These are phyloP conservation scores for Megaptera novaeangliae DNA, from an alignment of 2,113 vertebrate species.

Conservation along the genomic window DNA sequence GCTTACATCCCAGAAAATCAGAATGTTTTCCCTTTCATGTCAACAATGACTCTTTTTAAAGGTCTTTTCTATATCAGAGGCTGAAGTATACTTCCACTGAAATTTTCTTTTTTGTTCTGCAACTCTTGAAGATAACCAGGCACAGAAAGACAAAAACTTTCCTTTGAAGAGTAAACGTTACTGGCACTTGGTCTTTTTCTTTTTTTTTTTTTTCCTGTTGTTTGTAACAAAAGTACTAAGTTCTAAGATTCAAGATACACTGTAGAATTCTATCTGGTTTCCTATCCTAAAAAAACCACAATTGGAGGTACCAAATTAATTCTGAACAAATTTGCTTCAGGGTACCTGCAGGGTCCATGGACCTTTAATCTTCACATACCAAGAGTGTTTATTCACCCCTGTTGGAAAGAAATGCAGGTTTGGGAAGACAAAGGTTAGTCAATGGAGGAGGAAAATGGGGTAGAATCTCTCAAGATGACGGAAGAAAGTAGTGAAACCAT, in stretches of 20 bases:
- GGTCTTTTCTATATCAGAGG: conserved; percentile 49
- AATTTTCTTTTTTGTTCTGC: conserved; percentile 32
- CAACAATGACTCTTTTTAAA: conserved; percentile 48
- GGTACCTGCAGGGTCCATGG: neutral
- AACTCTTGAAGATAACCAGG: conserved; percentile 66
- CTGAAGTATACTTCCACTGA: conserved; percentile 46
- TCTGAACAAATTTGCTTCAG: neutral
- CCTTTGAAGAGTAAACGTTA: conserved; percentile 60
- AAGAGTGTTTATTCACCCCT: neutral
- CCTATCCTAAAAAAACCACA: conserved; percentile 50
- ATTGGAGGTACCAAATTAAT: conserved; percentile 44
- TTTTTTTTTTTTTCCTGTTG: neutral
- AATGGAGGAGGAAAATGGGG: neutral
- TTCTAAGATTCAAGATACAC: conserved; percentile 42
- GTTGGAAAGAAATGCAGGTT: conserved; percentile 21
- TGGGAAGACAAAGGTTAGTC: conserved; percentile 28
- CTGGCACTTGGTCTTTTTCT: neutral
- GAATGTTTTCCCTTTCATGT: conserved; percentile 53
- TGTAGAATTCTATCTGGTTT: conserved; percentile 56
- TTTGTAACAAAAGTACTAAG: conserved; percentile 7
- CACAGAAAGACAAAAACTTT: conserved; percentile 52
- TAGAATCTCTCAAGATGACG: neutral
- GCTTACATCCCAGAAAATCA: conserved; percentile 54
- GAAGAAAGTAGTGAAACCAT: neutral
- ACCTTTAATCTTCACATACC: neutral